A percentile compares a stretch with the other conserved stretches of the same genome.
phyloP scores from a whole-genome alignment of 2,113 vertebrate genomes.

The Nerophis ophidion region DNA sequence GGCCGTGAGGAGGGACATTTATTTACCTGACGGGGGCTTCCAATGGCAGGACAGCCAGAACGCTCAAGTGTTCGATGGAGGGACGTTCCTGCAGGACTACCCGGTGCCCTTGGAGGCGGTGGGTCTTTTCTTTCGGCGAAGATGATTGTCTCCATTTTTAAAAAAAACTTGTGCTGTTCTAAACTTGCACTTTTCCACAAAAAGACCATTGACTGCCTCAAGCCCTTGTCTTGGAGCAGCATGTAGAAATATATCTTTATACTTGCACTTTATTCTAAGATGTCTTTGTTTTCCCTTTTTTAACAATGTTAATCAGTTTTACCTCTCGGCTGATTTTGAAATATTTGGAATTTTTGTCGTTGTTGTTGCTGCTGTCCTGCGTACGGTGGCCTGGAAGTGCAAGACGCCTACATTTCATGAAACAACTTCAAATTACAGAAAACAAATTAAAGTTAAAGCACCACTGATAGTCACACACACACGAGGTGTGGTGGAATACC shows the following conservation, averaged over 20 bases:
- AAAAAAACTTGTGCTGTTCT: slow-evolving; percentile 58
- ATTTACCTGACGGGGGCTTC: slow-evolving; percentile 76
- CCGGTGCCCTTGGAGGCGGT: slow-evolving; percentile 74
- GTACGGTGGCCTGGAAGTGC: not conserved
- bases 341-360: slow-evolving; percentile 35
- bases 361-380: slow-evolving; percentile 19
- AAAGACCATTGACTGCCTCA: slow-evolving; percentile 70
- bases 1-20: slow-evolving; percentile 75
- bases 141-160: slow-evolving; percentile 45
- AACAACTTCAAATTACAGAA: too few species aligned
- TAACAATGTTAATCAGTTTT: slow-evolving; percentile 52
- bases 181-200: slow-evolving; percentile 75
- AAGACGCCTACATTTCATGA: too few species aligned
- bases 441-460: too few species aligned
- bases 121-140: slow-evolving; percentile 73
- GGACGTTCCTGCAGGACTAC: slow-evolving; percentile 78
- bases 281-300: slow-evolving; percentile 52
- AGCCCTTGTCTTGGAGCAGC: slow-evolving; percentile 52
- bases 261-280: slow-evolving; percentile 76
- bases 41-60: slow-evolving; percentile 79
- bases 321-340: slow-evolving; percentile 58
- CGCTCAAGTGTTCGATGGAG: slow-evolving; percentile 79
- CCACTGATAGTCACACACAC: too few species aligned
- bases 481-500: too few species aligned
- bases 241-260: slow-evolving; percentile 65